Evolutionary conservation across 2,797 vertebrate genomes (phyloP).

Genomic region (Helostoma temminkii): DNA sequence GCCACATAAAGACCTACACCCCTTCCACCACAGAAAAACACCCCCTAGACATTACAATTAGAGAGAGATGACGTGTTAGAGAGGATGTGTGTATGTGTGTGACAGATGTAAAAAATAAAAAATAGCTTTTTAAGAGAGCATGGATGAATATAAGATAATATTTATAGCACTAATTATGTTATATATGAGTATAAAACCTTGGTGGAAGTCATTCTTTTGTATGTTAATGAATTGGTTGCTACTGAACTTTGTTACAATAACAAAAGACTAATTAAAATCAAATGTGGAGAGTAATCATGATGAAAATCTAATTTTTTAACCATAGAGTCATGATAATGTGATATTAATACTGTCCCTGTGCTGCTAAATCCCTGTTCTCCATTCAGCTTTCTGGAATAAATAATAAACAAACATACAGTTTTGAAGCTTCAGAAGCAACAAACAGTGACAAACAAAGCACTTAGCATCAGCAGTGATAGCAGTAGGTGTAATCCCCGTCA

Average conservation of each 20-base stretch:
- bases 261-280: not conserved
- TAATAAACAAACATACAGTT: not conserved
- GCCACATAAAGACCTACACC: constrained; percentile 39
- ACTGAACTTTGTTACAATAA: not conserved
- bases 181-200: not conserved
- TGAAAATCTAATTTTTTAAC: no score
- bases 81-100: constrained; percentile 10
- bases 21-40: constrained; percentile 32
- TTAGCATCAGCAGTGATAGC: no score
- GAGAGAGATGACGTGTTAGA: constrained; percentile 30
- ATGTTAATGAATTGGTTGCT: not conserved
- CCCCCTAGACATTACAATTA: constrained; percentile 58
- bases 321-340: no score
- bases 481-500: no score
- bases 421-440: no score
- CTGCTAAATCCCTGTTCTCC: not conserved
- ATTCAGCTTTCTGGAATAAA: not conserved
- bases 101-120: not conserved
- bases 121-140: not conserved
- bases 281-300: no score
- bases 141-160: not conserved
- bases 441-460: no score
- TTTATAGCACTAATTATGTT: not conserved
- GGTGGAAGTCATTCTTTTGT: not conserved
- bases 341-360: not conserved